Conservation (phyloP, 1,140 invertebrate genomes). For the Chelonus insularis region DNA sequence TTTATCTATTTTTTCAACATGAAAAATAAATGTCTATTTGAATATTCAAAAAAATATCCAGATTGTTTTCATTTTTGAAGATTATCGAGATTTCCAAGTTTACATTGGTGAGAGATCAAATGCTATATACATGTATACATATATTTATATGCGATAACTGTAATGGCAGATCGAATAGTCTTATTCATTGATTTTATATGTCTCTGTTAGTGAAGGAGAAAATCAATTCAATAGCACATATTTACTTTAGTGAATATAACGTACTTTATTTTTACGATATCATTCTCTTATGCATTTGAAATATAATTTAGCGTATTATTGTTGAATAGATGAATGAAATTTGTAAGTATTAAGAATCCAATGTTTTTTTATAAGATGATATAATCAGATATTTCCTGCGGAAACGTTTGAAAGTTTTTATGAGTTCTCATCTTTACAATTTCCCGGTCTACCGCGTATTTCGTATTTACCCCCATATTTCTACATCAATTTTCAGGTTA, state of each 20-base stretch:
- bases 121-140: background rate
- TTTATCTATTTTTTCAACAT: too few species aligned
- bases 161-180: background rate
- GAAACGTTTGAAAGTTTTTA: constrained; percentile 16
- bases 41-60: too few species aligned
- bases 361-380: background rate
- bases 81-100: background rate
- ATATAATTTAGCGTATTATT: background rate
- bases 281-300: background rate
- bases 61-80: too few species aligned
- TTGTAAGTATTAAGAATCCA: background rate
- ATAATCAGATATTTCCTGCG: background rate
- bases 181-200: constrained; percentile 3
- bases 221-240: constrained; percentile 3
- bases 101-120: background rate
- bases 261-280: background rate
- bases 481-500: constrained; percentile 6
- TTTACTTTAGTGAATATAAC: background rate
- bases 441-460: constrained; percentile 4
- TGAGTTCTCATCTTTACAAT: constrained; percentile 7
- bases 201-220: constrained; percentile 2
- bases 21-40: too few species aligned
- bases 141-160: background rate
- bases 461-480: constrained; percentile 4
- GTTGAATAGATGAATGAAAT: background rate